Conservation (phyloP, 2,113 vertebrate species). For the Mionectes macconnelli region DNA sequence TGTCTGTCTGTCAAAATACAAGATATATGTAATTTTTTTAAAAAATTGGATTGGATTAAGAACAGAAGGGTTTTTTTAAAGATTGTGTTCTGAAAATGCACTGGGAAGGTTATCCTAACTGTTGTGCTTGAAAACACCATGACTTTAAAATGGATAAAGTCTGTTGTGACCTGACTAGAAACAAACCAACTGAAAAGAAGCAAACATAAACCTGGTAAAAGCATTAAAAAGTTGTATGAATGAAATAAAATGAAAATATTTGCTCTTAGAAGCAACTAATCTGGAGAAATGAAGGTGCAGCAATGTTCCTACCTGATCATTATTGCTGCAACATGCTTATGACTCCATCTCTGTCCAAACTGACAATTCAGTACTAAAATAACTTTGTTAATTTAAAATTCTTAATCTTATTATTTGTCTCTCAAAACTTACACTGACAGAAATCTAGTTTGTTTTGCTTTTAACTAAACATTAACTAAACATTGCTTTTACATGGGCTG, state of each 20-base stretch:
- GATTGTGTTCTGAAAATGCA: not conserved
- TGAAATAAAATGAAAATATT: not conserved
- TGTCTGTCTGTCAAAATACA: not conserved
- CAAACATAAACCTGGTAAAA: not conserved
- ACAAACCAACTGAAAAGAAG: not conserved
- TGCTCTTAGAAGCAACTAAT: not conserved
- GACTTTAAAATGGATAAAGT: not conserved
- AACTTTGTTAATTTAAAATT: not conserved
- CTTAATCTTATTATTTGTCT: not conserved
- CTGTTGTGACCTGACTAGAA: not conserved
- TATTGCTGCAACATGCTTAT: not conserved
- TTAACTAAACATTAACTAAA: not conserved
- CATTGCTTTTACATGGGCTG: not conserved
- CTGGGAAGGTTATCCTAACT: not conserved
- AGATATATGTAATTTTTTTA: not conserved
- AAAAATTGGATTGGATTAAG: not conserved
- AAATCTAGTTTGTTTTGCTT: not conserved
- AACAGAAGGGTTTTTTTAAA: not conserved
- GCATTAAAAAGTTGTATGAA: not conserved
- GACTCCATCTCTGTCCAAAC: not conserved
- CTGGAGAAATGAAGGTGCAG: not conserved
- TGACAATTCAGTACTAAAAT: not conserved
- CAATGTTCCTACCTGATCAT: not conserved
- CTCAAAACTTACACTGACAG: not conserved
- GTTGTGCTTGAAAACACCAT: not conserved